phyloP scores from a whole-genome alignment of 2,797 vertebrate genomes.

The Ataeniobius toweri region DNA sequence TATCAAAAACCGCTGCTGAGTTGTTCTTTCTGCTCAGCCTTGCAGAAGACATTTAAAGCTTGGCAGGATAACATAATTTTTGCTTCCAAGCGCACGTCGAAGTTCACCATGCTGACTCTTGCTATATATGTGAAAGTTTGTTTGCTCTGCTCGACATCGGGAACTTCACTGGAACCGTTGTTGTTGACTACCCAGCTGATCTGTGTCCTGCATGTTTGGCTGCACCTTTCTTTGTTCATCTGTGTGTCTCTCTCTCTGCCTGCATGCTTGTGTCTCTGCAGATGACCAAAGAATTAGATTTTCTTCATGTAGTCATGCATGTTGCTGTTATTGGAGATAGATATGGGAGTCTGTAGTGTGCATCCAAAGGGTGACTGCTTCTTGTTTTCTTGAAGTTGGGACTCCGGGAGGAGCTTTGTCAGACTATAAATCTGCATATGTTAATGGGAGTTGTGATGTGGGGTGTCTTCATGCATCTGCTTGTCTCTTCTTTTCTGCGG shows the following conservation, averaged over 20 bases:
- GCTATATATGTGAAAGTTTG: background rate
- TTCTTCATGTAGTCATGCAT: background rate
- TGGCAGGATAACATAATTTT: background rate
- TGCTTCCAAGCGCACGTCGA: no score
- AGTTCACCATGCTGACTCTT: background rate
- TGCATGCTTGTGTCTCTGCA: background rate
- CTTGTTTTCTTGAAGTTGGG: background rate
- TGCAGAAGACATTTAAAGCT: background rate
- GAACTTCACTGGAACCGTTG: background rate
- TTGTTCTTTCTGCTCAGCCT: background rate
- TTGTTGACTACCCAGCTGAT: constrained; percentile 30
- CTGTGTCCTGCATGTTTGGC: constrained; percentile 47
- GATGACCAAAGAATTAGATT: background rate
- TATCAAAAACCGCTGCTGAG: background rate
- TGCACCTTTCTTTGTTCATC: constrained; percentile 9
- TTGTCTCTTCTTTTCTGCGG: constrained; percentile 6
- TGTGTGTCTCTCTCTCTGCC: background rate
- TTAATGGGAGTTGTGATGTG: background rate
- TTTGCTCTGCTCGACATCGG: background rate
- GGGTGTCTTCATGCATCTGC: background rate
- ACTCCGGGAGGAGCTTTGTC: background rate
- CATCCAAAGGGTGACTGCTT: no score
- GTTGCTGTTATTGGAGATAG: background rate
- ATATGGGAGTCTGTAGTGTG: background rate
- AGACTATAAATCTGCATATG: background rate